Evolutionary conservation across 2,797 vertebrate genomes (phyloP), one percentile per base, ranked within the genome.

Genomic region (Amblyraja radiata): DNA sequence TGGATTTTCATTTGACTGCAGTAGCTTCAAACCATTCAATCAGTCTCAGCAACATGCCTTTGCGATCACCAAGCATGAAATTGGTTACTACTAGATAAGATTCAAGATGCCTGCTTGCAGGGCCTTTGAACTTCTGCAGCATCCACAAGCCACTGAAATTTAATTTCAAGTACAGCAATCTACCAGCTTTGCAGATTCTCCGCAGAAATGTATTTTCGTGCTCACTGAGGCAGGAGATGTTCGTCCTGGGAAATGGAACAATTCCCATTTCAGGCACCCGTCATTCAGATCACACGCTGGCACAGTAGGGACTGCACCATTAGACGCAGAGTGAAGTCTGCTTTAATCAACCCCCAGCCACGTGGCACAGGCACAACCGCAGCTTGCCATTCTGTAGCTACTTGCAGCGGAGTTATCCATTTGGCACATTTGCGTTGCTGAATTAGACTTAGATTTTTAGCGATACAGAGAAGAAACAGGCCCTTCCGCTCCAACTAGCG

Each of bases 31-130:
- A 23, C 63, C 65, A 63, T 21, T 68, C 63, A 88, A 88, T 88
- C n/a, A 68, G 32, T 63, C 84, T 36, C 61, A 7, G 61, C 36
- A 65, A 88, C 14, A 21, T 68, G 61, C n/a, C 61, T 32, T 16
- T 68, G 61, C 63, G 88, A 88, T 32, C 65, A 88, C 61, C 84
- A 32, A 88, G 61, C 84, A 88, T 88, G 61, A 88, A 88, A 88
- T 88, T 88, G 84, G n/a, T 21, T 68, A 88, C 84, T n/a, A 88
- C 84, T 1, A 88, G 61, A 68, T 68, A 63, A 88, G 84, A 68
- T 63, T 88, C 84, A 68, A 88, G 84, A 88, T 88, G 84, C 36
- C 84, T 68, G 11, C 84, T 11, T 18, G 84, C n/a, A 32, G n/a
- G 61, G 16, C 32, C n/a, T 36, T 23, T 88, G n/a, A 88, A 36